Base-by-base conservation (phyloP, 2,113 vertebrate species). In the Mastomys natalensis region DNA sequence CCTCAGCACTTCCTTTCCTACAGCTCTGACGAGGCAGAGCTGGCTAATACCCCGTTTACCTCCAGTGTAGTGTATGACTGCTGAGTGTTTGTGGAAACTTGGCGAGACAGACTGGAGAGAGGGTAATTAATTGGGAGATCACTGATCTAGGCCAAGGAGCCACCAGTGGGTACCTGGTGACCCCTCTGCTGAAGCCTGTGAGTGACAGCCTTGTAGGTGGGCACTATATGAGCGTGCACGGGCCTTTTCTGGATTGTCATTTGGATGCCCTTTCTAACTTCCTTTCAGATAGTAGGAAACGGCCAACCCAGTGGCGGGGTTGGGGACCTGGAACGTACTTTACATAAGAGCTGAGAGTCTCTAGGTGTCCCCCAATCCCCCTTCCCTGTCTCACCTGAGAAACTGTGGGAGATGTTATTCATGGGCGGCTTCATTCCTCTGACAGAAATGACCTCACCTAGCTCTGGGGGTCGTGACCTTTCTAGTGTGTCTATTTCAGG, bases 151-250 rank as follows among this genome's bases (percentile, higher is more conserved):
- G n/a, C 19, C 5, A 89, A 86, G 73, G 60, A n/a, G 45, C 40
- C 24, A 10, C 86, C 31, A 7, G 4, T 62, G 43, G 0, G 3
- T 31, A 53, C 40, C 66, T 51, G n/a, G 70, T 73, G 70, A n/a
- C 24, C 11, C 0, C 0, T 13, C 31, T 3, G 31, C 40, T 22
- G 5, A 11, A 17, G 72, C 37, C 48, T 17, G 37, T 74, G 58
- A 78, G 82, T 60, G 7, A 24, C 9, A 17, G 15, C 37, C 5
- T 37, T 26, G 34, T 3, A 55, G 73, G 40, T 16, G 12, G 19
- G 6, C 2, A 0, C 8, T 5, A 1, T 1, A 1, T 45, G 37
- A 74, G 76, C 37, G 29, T 2, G 6, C 13, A n/a, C 17, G 16
- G 43, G 45, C 74, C 70, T 89, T 43, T 40, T 70, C 62, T 10